Percentiles rank a stretch among this genome's conserved stretches.
phyloP scores from a whole-genome alignment of 2,888 invertebrate species.

The Cephonodes hylas region DNA sequence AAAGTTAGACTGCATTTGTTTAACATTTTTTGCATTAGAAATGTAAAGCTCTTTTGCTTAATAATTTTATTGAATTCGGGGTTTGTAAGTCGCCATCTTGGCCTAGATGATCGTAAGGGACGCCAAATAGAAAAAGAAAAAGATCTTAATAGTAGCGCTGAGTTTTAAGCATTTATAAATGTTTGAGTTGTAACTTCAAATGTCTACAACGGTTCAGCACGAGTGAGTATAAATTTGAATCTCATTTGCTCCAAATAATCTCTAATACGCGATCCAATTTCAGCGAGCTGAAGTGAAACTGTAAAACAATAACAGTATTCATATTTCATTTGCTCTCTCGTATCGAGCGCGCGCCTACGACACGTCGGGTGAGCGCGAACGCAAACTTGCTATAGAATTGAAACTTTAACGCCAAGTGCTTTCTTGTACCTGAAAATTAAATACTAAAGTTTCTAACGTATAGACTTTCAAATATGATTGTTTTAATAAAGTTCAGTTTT shows the following conservation, averaged over 20 bases:
- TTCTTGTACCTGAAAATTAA: background rate
- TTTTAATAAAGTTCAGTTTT: too few species aligned
- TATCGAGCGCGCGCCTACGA: constrained; percentile 34
- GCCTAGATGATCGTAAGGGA: too few species aligned
- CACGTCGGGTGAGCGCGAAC: background rate
- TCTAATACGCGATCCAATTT: constrained; percentile 34
- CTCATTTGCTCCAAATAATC: background rate
- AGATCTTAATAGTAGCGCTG: too few species aligned
- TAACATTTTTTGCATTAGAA: too few species aligned
- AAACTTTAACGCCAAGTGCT: background rate
- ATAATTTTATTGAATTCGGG: too few species aligned
- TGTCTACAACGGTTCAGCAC: background rate
- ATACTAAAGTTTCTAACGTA: background rate
- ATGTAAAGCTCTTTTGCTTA: too few species aligned
- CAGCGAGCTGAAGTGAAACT: constrained; percentile 40
- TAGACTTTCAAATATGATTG: background rate
- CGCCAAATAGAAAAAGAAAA: too few species aligned
- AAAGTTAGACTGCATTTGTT: too few species aligned
- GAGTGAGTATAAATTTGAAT: background rate
- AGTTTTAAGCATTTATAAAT: too few species aligned
- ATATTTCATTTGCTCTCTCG: constrained; percentile 54
- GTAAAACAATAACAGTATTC: constrained; percentile 54
- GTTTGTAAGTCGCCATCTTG: too few species aligned
- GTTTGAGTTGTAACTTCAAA: background rate
- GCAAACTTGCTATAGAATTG: background rate